Percentiles rank a stretch among this genome's conserved stretches.
phyloP scores from a whole-genome alignment of 1,140 invertebrate genomes.

The Danaus plexippus region DNA sequence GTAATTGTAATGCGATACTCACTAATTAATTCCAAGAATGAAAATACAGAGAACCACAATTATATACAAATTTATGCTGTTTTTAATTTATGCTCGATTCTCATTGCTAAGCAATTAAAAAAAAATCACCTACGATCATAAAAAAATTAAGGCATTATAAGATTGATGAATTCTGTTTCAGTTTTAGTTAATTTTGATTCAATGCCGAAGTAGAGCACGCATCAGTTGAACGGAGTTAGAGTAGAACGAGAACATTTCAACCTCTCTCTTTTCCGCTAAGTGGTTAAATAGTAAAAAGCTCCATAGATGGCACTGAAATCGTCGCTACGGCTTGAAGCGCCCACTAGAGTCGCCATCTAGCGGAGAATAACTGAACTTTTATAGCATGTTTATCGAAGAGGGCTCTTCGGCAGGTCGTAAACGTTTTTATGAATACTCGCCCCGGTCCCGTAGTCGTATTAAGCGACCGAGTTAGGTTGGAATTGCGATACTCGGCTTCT shows the following conservation, averaged over 20 bases:
- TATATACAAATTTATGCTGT: no score
- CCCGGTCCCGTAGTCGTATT: constrained; percentile 60
- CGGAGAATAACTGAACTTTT: constrained; percentile 67
- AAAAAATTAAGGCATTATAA: no score
- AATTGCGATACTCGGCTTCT: constrained; percentile 60
- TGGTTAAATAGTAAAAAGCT: constrained; percentile 64
- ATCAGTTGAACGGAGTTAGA: constrained; percentile 16
- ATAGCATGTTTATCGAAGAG: constrained; percentile 68
- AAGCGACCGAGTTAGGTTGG: constrained; percentile 62
- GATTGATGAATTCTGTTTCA: no score
- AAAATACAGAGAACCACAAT: no score
- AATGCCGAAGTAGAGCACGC: constrained; percentile 24
- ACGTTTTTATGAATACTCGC: constrained; percentile 68
- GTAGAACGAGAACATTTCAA: constrained; percentile 21
- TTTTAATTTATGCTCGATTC: no score
- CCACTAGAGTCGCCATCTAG: constrained; percentile 70
- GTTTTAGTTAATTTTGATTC: no score
- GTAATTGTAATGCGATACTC: constrained; percentile 11
- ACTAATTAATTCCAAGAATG: no score
- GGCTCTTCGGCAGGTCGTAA: constrained; percentile 70
- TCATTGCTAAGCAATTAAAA: no score
- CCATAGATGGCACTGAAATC: constrained; percentile 70
- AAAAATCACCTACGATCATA: no score
- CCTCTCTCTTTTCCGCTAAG: constrained; percentile 31
- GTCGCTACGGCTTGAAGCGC: constrained; percentile 57